These are phyloP conservation scores for Lasioglossum pauxillum DNA, from an alignment of 2,888 invertebrate species.

Conservation along the genomic window DNA sequence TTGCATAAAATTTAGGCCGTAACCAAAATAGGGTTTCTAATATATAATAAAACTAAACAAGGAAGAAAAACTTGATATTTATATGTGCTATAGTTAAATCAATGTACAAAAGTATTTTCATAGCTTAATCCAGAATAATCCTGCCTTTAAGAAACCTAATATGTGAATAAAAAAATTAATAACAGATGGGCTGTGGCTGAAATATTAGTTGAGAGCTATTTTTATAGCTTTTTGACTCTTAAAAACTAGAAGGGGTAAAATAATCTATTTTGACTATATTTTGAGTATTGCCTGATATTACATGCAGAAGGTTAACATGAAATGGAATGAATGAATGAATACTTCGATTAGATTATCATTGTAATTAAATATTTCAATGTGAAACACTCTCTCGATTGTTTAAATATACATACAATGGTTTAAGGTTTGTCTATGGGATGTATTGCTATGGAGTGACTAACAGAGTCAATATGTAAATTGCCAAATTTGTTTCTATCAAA, in stretches of 20 bases:
- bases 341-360: conserved; percentile 52
- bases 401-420: conserved; percentile 33
- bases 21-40: conserved; percentile 61
- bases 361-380: conserved; percentile 38
- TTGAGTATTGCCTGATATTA: conserved; percentile 75
- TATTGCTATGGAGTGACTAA: conserved; percentile 32
- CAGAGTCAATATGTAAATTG: conserved; percentile 44
- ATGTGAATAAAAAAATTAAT: conserved; percentile 79
- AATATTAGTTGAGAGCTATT: conserved; percentile 82
- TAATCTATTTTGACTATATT: conserved; percentile 84
- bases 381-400: conserved; percentile 32
- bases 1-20: conserved; percentile 48
- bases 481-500: conserved; percentile 48
- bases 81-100: conserved; percentile 75
- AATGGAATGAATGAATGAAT: conserved; percentile 53
- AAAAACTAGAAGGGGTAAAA: conserved; percentile 80
- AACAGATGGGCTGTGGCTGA: conserved; percentile 83
- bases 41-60: conserved; percentile 46
- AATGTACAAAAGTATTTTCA: conserved; percentile 79
- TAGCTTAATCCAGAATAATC: conserved; percentile 82
- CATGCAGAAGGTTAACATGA: conserved; percentile 69
- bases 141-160: conserved; percentile 81
- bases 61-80: conserved; percentile 61
- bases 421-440: conserved; percentile 41
- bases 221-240: conserved; percentile 84